Conservation (phyloP, 2,797 vertebrate genomes). For the Galagoides demidoff region DNA sequence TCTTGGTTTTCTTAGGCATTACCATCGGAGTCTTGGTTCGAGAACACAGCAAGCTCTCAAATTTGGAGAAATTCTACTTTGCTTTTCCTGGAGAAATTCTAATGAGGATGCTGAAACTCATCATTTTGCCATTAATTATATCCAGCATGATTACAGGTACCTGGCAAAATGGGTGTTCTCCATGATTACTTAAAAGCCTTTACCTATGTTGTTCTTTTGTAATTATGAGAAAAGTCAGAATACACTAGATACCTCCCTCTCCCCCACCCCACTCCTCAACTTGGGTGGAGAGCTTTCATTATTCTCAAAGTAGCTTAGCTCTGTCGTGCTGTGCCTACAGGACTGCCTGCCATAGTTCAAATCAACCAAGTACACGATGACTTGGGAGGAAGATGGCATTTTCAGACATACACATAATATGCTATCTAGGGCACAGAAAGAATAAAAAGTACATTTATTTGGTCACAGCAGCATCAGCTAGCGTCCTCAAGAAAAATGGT, state of each 20-base stretch:
- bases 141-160: slow-evolving; percentile 99
- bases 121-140: slow-evolving; percentile 97
- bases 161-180: not conserved
- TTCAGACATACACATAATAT: slow-evolving; percentile 48
- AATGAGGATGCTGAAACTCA: slow-evolving; percentile 98
- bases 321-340: not conserved
- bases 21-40: slow-evolving; percentile 92
- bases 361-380: not conserved
- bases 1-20: slow-evolving; percentile 89
- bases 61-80: slow-evolving; percentile 95
- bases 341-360: not conserved
- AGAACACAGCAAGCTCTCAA: slow-evolving; percentile 92
- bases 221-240: not conserved
- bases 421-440: not conserved
- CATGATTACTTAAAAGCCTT: not conserved
- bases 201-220: slow-evolving; percentile 49
- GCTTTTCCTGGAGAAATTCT: slow-evolving; percentile 97
- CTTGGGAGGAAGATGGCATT: slow-evolving; percentile 2
- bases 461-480: not conserved
- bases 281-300: not conserved
- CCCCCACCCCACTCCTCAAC: not conserved
- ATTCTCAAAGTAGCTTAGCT: not conserved
- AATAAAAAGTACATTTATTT: not conserved
- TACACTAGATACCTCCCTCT: not conserved
- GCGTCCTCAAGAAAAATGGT: not conserved